Conservation (phyloP, 2,888 invertebrate genomes). For the Lapara coniferarum region DNA sequence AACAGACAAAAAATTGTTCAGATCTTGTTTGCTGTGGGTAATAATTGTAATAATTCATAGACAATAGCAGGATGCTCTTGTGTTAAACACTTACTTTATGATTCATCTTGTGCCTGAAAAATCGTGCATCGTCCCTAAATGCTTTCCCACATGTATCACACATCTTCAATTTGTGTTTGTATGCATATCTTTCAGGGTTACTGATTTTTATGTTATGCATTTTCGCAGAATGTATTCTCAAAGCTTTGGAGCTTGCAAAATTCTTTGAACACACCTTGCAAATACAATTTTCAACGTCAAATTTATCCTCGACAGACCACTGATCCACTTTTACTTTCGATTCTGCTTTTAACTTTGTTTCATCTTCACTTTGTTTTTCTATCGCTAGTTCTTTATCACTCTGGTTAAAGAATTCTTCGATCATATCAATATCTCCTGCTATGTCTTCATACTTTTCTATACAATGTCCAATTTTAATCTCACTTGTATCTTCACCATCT, state of each 20-base stretch:
- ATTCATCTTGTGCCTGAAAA: constrained; percentile 49
- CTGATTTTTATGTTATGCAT: constrained; percentile 49
- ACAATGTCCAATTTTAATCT: constrained; percentile 34
- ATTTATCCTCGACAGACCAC: constrained; percentile 37
- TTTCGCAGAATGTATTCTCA: constrained; percentile 56
- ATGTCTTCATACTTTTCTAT: constrained; percentile 43
- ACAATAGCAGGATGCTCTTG: too few relatives aligned
- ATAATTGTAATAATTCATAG: too few relatives aligned
- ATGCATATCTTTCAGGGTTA: constrained; percentile 37
- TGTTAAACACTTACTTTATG: constrained; percentile 48
- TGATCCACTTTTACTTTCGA: constrained; percentile 22
- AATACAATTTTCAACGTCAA: constrained; percentile 50
- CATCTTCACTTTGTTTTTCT: constrained; percentile 28
- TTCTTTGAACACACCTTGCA: constrained; percentile 62
- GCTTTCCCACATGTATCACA: constrained; percentile 56
- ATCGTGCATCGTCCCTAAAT: constrained; percentile 38
- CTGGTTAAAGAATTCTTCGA: constrained; percentile 54
- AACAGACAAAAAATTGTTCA: too few relatives aligned
- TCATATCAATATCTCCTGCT: constrained; percentile 44
- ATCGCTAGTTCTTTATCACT: constrained; percentile 31
- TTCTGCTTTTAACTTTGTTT: constrained; percentile 22
- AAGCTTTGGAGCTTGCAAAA: constrained; percentile 42
- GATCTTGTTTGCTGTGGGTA: too few relatives aligned
- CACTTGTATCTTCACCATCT: constrained; percentile 28
- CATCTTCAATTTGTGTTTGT: constrained; percentile 33